Evolutionary conservation across 2,113 vertebrate species (phyloP).

Genomic region (Nesogale talazaci): DNA sequence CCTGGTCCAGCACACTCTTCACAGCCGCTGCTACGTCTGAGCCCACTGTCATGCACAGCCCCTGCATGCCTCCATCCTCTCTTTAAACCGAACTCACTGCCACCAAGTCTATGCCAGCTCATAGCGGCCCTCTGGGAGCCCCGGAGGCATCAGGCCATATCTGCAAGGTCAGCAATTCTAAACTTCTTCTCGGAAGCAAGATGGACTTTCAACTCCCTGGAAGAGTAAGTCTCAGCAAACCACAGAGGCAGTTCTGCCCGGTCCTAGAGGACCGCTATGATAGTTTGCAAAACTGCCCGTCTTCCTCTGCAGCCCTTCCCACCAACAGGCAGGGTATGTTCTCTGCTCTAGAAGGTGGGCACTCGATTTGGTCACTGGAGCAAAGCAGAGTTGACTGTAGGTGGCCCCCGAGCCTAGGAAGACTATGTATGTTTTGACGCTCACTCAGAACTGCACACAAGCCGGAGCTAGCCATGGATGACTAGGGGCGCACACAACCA

Average conservation of each 20-base stretch:
- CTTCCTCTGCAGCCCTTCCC: not conserved
- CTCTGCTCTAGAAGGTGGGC: not conserved
- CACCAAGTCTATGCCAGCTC: not conserved
- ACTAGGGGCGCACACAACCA: not conserved
- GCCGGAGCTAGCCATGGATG: not conserved
- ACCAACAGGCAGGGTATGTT: not conserved
- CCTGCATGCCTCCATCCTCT: too few species aligned
- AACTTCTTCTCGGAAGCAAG: too few species aligned
- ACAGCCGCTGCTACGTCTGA: too few species aligned
- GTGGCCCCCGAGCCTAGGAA: not conserved
- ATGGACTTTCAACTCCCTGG: too few species aligned
- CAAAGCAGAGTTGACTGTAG: not conserved
- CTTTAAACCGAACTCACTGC: too few species aligned
- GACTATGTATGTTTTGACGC: not conserved
- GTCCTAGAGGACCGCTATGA: too few species aligned
- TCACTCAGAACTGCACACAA: accelerated
- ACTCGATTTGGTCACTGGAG: not conserved
- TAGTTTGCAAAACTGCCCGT: not conserved
- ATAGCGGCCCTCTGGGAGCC: not conserved
- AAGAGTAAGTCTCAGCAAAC: too few species aligned
- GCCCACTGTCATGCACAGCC: too few species aligned
- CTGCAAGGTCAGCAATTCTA: too few species aligned
- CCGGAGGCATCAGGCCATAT: too few species aligned
- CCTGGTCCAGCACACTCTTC: too few species aligned
- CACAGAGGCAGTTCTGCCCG: too few species aligned